A percentile compares a stretch with the other conserved stretches of the same genome.
Evolutionary conservation across 2,888 invertebrate species (phyloP).

Genomic region (Agrotis ipsilon): DNA sequence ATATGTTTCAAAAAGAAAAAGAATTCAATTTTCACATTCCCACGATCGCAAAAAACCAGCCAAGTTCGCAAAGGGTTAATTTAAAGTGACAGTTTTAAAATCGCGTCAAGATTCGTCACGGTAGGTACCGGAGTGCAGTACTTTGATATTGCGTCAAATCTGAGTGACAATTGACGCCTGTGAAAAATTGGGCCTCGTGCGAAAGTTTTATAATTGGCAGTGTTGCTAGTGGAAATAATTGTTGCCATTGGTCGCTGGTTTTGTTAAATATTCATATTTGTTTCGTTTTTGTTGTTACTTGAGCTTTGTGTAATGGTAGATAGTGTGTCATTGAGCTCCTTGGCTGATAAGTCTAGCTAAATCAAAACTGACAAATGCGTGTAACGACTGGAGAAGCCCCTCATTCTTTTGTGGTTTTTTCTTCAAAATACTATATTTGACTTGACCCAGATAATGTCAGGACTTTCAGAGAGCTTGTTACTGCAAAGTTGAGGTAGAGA

Average conservation of each 20-base stretch:
- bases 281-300: not conserved
- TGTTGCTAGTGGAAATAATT: slow-evolving; percentile 50
- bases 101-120: slow-evolving; percentile 83
- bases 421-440: too few relatives aligned
- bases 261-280: slow-evolving; percentile 35
- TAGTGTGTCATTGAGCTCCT: too few relatives aligned
- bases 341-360: too few relatives aligned
- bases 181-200: slow-evolving; percentile 86
- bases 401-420: too few relatives aligned
- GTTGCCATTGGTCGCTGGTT: slow-evolving; percentile 9
- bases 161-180: slow-evolving; percentile 87
- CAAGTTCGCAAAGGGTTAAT: slow-evolving; percentile 82
- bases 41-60: slow-evolving; percentile 72
- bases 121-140: slow-evolving; percentile 77
- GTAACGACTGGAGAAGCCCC: too few relatives aligned
- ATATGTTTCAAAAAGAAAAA: not conserved
- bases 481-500: too few relatives aligned
- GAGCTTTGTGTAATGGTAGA: too few relatives aligned
- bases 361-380: too few relatives aligned
- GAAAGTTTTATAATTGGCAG: slow-evolving; percentile 72
- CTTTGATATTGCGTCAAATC: slow-evolving; percentile 83
- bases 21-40: slow-evolving; percentile 66
- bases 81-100: slow-evolving; percentile 87
- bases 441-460: too few relatives aligned
- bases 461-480: too few relatives aligned